Evolutionary conservation across 1,140 invertebrate genomes (phyloP).

Genomic region (Penaeus indicus): DNA sequence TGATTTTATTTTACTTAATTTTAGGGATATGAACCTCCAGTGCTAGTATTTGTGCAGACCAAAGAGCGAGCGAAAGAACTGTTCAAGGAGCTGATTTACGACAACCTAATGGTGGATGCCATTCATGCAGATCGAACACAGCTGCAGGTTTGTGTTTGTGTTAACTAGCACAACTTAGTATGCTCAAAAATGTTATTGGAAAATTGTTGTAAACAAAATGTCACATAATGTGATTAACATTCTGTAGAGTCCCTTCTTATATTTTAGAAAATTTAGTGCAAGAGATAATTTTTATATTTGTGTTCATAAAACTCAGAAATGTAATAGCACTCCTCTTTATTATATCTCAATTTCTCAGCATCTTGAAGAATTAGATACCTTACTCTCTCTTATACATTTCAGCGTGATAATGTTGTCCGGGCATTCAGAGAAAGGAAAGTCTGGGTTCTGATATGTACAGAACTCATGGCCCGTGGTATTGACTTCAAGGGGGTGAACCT

Average conservation of each 20-base stretch:
- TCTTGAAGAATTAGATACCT: background rate
- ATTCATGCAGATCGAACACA: conserved; percentile 94
- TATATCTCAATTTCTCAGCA: background rate
- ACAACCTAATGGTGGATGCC: conserved; percentile 91
- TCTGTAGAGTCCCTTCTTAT: background rate
- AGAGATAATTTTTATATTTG: background rate
- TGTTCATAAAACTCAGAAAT: background rate
- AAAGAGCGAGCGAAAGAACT: conserved; percentile 94
- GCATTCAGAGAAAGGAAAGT: conserved; percentile 92
- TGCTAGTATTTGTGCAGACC: conserved; percentile 90
- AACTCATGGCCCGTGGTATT: conserved; percentile 96
- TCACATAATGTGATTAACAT: no score
- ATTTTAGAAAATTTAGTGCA: background rate
- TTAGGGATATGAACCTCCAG: conserved; percentile 88
- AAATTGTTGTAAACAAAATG: no score
- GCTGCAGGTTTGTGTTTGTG: conserved; percentile 78
- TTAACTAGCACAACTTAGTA: background rate
- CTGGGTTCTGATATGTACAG: conserved; percentile 97
- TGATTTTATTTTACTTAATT: background rate
- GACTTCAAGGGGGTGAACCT: conserved; percentile 98
- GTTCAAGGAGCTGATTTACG: conserved; percentile 91
- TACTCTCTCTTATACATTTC: conserved; percentile 65
- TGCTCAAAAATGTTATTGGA: background rate
- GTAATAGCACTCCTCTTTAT: background rate
- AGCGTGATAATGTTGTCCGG: conserved; percentile 90